Evolutionary conservation across 1,140 invertebrate genomes (phyloP).

Genomic region (Aphelenchoides fujianensis): DNA sequence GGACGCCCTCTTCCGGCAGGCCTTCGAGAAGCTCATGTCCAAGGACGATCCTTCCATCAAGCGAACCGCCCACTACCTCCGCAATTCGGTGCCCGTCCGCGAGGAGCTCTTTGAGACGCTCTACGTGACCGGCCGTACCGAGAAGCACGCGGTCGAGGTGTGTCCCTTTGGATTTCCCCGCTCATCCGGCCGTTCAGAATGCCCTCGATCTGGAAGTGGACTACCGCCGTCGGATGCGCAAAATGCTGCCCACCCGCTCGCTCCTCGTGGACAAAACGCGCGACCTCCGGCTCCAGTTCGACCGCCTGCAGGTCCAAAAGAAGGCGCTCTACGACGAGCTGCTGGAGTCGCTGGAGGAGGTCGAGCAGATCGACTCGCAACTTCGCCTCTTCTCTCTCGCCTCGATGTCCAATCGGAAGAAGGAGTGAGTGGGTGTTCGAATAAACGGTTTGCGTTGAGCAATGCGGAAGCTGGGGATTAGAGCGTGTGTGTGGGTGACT

Average conservation of each 20-base stretch:
- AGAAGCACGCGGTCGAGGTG: constrained; percentile 5
- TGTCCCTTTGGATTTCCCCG: background rate
- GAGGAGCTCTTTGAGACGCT: constrained; percentile 7
- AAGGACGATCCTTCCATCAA: background rate
- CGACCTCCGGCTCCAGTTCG: background rate
- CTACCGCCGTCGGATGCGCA: background rate
- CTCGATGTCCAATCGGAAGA: background rate
- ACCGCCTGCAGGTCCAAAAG: background rate
- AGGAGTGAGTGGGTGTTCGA: background rate
- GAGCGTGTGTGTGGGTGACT: too few relatives aligned
- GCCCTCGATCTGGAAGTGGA: background rate
- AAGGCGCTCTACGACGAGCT: background rate
- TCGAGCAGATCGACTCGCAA: background rate
- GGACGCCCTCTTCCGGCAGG: background rate
- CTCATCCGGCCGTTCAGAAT: background rate
- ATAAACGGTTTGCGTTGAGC: too few relatives aligned
- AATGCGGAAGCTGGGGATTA: too few relatives aligned
- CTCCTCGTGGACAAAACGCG: background rate
- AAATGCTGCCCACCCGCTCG: background rate
- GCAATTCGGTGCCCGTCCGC: background rate
- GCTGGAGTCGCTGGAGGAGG: background rate
- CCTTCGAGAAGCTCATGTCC: background rate
- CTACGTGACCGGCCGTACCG: background rate
- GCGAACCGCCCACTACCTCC: background rate
- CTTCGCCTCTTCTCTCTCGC: background rate